Evolutionary conservation across 1,140 invertebrate species (phyloP).

Genomic region (Magallana gigas): DNA sequence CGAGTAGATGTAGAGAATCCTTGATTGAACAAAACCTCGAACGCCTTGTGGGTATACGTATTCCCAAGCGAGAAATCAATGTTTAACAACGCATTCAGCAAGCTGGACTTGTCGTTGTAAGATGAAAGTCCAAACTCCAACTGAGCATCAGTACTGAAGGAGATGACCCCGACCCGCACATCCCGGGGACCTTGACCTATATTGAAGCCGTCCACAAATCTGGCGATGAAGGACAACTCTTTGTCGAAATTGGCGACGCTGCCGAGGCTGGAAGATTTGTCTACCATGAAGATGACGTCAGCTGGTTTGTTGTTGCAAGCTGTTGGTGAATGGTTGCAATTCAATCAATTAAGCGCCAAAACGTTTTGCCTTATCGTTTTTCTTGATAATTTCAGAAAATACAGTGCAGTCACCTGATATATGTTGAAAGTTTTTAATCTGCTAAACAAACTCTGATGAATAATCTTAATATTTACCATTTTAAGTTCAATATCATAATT

Average conservation of each 20-base stretch:
- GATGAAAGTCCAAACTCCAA: slow-evolving; percentile 25
- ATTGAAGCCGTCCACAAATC: slow-evolving; percentile 43
- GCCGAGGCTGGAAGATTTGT: slow-evolving; percentile 39
- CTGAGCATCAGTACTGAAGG: slow-evolving; percentile 5
- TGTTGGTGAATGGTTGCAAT: background rate
- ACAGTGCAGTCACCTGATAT: background rate
- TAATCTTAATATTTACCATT: too few relatives aligned
- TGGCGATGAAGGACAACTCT: slow-evolving; percentile 38
- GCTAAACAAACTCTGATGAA: too few relatives aligned
- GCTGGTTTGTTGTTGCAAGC: slow-evolving; percentile 31
- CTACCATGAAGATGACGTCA: slow-evolving; percentile 36
- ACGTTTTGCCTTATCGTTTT: too few relatives aligned
- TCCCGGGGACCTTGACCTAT: background rate
- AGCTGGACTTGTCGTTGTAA: background rate
- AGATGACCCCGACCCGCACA: background rate
- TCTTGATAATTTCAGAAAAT: background rate
- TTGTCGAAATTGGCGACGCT: slow-evolving; percentile 32
- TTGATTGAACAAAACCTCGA: slow-evolving; percentile 6
- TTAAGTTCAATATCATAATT: too few relatives aligned
- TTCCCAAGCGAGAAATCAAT: slow-evolving; percentile 19
- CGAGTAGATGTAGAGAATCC: background rate
- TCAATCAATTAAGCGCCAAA: too few relatives aligned
- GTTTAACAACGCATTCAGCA: slow-evolving; percentile 14
- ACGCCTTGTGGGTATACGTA: slow-evolving; percentile 41
- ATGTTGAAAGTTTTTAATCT: too few relatives aligned